Evolutionary conservation across 2,888 invertebrate species (phyloP), one percentile per base, ranked within the genome.

Genomic region (Dryobotodes eremita): DNA sequence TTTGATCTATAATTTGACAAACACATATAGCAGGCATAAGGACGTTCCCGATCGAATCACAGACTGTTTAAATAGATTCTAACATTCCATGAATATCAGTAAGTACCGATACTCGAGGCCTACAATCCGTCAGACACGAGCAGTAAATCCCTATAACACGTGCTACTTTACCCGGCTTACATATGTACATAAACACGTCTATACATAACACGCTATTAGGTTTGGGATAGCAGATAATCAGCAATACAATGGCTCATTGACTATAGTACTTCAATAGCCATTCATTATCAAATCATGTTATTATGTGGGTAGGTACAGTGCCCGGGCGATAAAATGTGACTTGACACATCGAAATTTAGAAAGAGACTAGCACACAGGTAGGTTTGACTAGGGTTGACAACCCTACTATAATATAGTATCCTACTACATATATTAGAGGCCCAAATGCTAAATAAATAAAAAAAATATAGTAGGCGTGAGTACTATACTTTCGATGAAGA

Each of bases 81-180:
- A 64, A 50, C 68, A 75, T 75, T 75, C 69, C 57, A 61, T 72
- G 69, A 68, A 68, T 85, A 75, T 73, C 83, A n/a, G 53, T 79
- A 64, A 59, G 62, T 76, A 64, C 17, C 55, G 50, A 72, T 77
- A 72, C 61, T 23, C 53, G 69, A 71, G 11, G 50, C 64, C 50
- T 78, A 72, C 46, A 57, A 72, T 71, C 55, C 50, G 50, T 59
- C 75, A 20, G 55, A 55, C 71, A 66, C 61, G 53, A 75, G 61
- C 59, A 26, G 59, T 71, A 83, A 83, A 84, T 83, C 86, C 86
- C 46, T 75, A 20, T 62, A 50, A 55, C 83, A 71, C 86, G 83
- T 79, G 75, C 15, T 31, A 57, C 70, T 7, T 42, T 26, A 69
- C 42, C 53, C 50, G 42, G 74, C 83, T 77, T 71, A 72, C 66